Evolutionary conservation across 2,113 vertebrate genomes (phyloP), one percentile per base, ranked within the genome.

Genomic region (Pteronura brasiliensis): DNA sequence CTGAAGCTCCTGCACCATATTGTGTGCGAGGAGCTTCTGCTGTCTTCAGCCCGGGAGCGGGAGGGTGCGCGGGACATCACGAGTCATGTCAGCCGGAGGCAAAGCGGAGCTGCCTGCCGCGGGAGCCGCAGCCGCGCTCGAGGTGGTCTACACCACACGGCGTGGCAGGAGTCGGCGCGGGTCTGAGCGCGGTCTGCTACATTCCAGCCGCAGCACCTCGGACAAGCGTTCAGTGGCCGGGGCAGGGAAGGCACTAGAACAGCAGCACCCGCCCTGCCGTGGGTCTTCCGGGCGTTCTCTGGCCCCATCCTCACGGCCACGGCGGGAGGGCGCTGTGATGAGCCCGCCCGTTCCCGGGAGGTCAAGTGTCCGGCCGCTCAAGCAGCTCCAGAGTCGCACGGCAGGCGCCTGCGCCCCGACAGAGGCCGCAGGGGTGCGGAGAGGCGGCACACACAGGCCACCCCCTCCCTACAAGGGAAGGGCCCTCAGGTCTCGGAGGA

Each of bases 211-310:
- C 4, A 59, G 13, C 57, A 49, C 82, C 59, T 36, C 6, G 65
- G 72, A 52, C 1, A 34, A 34, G 9, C 79, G 25, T 0, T 3
- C 4, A 21, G 1, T 0, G 79, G 27, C 6, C 69, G 27, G 3
- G 15, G 36, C 36, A 63, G 20, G 57, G 36, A 21, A 25, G 4
- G 71, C 23, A 18, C 17, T 0, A 14, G 57, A 4, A 36, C 0
- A 5, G 55, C 42, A 9, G 21, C 23, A 4, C 25, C 67, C 7
- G 0, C 34, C 0, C 0, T 10, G 4, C 9, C 0, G 47, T 49
- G 87, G n/a, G 61, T 2, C 36, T 18, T 18, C 23, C 0, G 0
- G 0, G 17, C 15, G 34, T 23, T 6, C 2, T 0, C 23, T 61
- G 3, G 0, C 79, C 39, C 3, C 1, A 17, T 9, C n/a, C 52